These are phyloP conservation scores for Styela plicata DNA, from an alignment of 23 tunicate genomes.

Conservation along the genomic window DNA sequence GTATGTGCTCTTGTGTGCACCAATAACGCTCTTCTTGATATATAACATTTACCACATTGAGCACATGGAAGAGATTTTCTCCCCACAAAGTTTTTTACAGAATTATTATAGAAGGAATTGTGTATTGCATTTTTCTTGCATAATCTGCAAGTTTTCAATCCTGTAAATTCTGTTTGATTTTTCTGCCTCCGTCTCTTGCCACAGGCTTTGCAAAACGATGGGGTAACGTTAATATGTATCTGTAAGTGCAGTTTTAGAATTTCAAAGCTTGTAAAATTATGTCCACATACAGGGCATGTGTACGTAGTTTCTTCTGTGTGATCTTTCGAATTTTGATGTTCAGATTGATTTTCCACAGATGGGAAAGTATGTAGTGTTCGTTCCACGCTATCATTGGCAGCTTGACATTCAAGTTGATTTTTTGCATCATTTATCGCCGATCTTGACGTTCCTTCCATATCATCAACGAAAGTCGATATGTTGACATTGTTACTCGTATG, in stretches of 20 bases:
- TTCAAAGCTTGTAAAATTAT: too few relatives aligned
- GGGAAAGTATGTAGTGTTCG: too few relatives aligned
- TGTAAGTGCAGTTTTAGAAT: not conserved
- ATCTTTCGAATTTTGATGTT: not conserved
- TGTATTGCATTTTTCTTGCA: not conserved
- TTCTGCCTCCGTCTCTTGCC: not conserved
- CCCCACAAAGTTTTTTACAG: not conserved
- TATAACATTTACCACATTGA: not conserved
- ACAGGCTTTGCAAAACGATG: not conserved
- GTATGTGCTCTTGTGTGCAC: slow-evolving; percentile 72
- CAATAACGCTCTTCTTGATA: slow-evolving; percentile 6
- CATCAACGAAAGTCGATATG: too few relatives aligned
- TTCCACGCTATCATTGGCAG: too few relatives aligned
- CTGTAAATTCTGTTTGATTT: not conserved
- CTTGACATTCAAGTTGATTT: too few relatives aligned
- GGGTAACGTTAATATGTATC: not conserved
- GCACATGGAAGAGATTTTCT: not conserved
- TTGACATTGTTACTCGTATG: too few relatives aligned
- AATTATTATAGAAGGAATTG: too few relatives aligned
- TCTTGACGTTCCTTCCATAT: too few relatives aligned
- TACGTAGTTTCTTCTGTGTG: not conserved
- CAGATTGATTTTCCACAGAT: too few relatives aligned
- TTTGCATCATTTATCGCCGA: too few relatives aligned
- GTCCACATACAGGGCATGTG: not conserved
- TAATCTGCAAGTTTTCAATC: not conserved